Conservation (phyloP, 2,797 vertebrate species). For the Ciconia nigra region DNA sequence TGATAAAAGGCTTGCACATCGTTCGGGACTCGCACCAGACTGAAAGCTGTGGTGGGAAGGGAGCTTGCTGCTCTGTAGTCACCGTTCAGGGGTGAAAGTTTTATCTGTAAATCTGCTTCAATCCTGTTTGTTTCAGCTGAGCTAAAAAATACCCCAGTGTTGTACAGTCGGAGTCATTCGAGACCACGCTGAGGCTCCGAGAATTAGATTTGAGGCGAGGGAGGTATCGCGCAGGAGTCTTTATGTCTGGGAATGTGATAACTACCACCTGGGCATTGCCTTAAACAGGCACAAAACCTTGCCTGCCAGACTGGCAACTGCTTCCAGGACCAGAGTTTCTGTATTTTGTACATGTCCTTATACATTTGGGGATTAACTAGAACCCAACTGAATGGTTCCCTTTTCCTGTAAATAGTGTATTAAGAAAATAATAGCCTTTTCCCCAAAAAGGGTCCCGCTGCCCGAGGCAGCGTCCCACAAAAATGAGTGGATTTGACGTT, state of each 20-base stretch:
- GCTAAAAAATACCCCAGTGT: background rate
- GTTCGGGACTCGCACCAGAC: fast-evolving
- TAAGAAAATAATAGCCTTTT: background rate
- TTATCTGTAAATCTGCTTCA: background rate
- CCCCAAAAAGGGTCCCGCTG: background rate
- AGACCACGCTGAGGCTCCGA: background rate
- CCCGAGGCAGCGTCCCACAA: background rate
- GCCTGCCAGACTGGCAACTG: background rate
- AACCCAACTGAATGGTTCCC: background rate
- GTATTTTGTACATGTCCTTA: fast-evolving
- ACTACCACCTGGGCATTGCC: background rate
- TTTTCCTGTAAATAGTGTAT: background rate
- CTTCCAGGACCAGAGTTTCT: background rate
- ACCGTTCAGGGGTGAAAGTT: background rate
- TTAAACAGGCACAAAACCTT: background rate
- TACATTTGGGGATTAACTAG: background rate
- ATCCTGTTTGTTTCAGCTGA: background rate
- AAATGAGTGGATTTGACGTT: background rate
- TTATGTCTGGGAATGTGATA: background rate
- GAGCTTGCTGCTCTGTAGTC: background rate
- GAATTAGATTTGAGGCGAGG: background rate
- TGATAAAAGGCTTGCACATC: background rate
- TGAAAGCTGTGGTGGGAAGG: background rate
- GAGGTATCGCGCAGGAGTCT: fast-evolving
- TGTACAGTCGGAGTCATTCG: background rate